These are phyloP conservation scores for Dipodomys stephensi DNA, from an alignment of 2,113 vertebrate species.

Conservation along the genomic window DNA sequence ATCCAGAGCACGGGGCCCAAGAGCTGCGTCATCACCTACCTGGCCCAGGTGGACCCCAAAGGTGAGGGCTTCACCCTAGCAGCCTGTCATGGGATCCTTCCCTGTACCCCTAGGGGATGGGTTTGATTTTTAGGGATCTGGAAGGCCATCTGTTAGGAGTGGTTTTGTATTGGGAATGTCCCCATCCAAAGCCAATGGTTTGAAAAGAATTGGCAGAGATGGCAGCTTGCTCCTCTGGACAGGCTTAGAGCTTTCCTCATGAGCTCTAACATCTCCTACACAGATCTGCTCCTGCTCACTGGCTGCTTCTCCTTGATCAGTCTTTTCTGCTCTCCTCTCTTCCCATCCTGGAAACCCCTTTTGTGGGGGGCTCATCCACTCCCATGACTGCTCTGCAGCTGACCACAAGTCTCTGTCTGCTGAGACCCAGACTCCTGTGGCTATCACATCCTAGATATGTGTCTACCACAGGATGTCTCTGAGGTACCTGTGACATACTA, in stretches of 20 bases:
- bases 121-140: slow-evolving; percentile 11
- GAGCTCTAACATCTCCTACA: neutral
- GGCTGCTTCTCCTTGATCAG: neutral
- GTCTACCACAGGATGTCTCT: neutral
- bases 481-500: neutral
- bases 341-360: neutral
- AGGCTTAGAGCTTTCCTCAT: neutral
- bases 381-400: neutral
- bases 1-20: slow-evolving; percentile 92
- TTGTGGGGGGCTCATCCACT: neutral
- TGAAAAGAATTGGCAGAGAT: slow-evolving; percentile 27
- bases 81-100: slow-evolving; percentile 20
- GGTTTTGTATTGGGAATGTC: neutral
- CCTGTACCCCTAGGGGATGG: neutral
- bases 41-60: slow-evolving; percentile 97
- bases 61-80: slow-evolving; percentile 85
- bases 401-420: neutral
- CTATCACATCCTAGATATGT: neutral
- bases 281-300: neutral
- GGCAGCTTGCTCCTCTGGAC: neutral
- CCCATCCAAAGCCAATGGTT: neutral
- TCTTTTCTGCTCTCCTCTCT: neutral
- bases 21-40: slow-evolving; percentile 93
- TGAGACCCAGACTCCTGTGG: slow-evolving; percentile 2
- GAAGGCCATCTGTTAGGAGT: slow-evolving; percentile 17